A percentile compares a stretch with the other conserved stretches of the same genome.
phyloP scores from a whole-genome alignment of 1,140 invertebrate species.

The Oncopodura yosiiana region DNA sequence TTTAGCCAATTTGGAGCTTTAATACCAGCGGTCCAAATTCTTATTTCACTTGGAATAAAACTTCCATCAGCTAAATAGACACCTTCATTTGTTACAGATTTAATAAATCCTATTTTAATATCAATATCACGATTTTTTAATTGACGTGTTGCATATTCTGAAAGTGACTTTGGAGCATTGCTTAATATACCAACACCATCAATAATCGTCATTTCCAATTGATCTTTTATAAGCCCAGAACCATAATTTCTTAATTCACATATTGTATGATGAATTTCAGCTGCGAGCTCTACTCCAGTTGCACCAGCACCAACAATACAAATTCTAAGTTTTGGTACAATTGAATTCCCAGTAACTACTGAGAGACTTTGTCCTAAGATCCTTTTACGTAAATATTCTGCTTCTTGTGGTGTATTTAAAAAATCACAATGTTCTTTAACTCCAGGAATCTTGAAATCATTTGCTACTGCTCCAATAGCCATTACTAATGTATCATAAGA shows the following conservation, averaged over 20 bases:
- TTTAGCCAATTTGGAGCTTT: slow-evolving; percentile 24
- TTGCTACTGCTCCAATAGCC: slow-evolving; percentile 10
- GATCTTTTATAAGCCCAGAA: slow-evolving; percentile 17
- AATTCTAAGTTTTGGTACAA: slow-evolving; percentile 19
- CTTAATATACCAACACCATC: slow-evolving; percentile 15
- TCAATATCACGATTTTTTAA: slow-evolving; percentile 16
- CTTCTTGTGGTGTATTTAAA: slow-evolving; percentile 13
- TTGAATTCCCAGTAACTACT: slow-evolving; percentile 14
- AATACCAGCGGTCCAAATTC: slow-evolving; percentile 29
- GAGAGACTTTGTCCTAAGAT: slow-evolving; percentile 17
- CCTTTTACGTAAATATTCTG: slow-evolving; percentile 12
- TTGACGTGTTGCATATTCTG: slow-evolving; percentile 11
- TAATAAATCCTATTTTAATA: slow-evolving; percentile 14
- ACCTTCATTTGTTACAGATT: slow-evolving; percentile 14
- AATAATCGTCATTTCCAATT: slow-evolving; percentile 23
- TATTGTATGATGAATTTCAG: slow-evolving; percentile 24
- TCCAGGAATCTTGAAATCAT: slow-evolving; percentile 18
- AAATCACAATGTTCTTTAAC: slow-evolving; percentile 14
- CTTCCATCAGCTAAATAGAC: slow-evolving; percentile 16
- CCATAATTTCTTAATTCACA: slow-evolving; percentile 20
- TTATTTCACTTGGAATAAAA: slow-evolving; percentile 14
- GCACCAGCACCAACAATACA: slow-evolving; percentile 23
- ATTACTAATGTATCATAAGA: slow-evolving; percentile 16
- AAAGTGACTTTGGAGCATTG: slow-evolving; percentile 6
- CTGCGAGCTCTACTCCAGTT: slow-evolving; percentile 19